phyloP scores from a whole-genome alignment of 2,113 vertebrate genomes.

The Sarotherodon lohbergeri region DNA sequence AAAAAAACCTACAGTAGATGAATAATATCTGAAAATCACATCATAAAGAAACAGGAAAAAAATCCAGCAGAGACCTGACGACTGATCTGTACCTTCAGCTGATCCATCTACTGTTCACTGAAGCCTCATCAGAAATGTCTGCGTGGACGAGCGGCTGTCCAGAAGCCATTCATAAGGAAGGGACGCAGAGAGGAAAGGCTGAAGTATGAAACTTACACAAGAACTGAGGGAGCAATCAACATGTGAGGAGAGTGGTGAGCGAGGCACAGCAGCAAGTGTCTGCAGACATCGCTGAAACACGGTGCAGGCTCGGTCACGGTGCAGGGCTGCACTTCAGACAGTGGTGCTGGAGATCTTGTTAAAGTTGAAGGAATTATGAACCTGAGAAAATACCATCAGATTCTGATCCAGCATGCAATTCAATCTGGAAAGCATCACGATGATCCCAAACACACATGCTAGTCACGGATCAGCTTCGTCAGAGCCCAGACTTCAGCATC shows the following conservation, averaged over 20 bases:
- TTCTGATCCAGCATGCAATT: fast-evolving
- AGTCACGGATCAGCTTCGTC: background rate
- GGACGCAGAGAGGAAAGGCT: background rate
- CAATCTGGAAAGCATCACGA: background rate
- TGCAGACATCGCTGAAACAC: background rate
- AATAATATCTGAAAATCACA: background rate
- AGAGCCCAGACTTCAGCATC: background rate
- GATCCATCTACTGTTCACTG: background rate
- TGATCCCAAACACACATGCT: background rate
- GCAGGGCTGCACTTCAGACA: background rate
- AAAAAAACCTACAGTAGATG: background rate
- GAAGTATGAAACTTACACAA: background rate
- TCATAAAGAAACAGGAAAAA: background rate
- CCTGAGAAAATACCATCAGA: background rate
- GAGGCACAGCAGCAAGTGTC: background rate
- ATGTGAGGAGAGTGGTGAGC: background rate
- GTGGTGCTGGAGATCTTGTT: fast-evolving
- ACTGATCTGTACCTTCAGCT: background rate
- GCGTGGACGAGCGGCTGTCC: background rate
- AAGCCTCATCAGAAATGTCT: background rate
- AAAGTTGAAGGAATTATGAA: background rate
- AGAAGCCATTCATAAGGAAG: too few relatives aligned
- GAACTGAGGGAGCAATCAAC: fast-evolving
- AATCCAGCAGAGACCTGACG: background rate
- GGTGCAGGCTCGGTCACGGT: too few relatives aligned